Percentiles rank a stretch among this genome's conserved stretches.
Evolutionary conservation across 1,140 invertebrate species (phyloP).

Genomic region (Dryas iulia): DNA sequence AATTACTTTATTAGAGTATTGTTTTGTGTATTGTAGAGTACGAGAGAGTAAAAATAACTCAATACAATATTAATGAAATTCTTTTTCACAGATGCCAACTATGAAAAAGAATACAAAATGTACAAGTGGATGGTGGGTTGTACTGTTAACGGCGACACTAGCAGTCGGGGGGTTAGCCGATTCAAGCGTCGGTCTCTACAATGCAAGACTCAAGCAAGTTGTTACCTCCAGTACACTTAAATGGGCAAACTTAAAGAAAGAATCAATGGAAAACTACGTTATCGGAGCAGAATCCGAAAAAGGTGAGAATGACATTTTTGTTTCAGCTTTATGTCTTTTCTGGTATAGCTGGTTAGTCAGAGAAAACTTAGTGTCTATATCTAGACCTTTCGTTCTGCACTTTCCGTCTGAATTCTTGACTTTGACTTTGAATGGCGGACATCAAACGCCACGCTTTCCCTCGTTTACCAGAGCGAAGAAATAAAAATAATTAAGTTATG

Average conservation of each 20-base stretch:
- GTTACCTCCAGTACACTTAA: slow-evolving; percentile 70
- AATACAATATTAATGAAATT: background rate
- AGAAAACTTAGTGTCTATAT: background rate
- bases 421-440: too few relatives aligned
- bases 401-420: too few relatives aligned
- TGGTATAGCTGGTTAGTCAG: too few relatives aligned
- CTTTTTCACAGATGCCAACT: slow-evolving; percentile 55
- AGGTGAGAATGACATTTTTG: slow-evolving; percentile 40
- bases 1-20: too few relatives aligned
- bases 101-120: slow-evolving; percentile 66
- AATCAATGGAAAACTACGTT: slow-evolving; percentile 65
- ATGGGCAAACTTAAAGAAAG: slow-evolving; percentile 65
- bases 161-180: slow-evolving; percentile 48
- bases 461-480: too few relatives aligned
- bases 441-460: too few relatives aligned
- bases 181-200: slow-evolving; percentile 57
- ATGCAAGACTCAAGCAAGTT: slow-evolving; percentile 62
- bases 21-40: too few relatives aligned
- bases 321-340: background rate
- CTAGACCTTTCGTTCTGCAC: too few relatives aligned
- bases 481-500: too few relatives aligned
- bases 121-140: slow-evolving; percentile 65
- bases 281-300: slow-evolving; percentile 58
- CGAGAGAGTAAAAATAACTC: too few relatives aligned
- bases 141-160: slow-evolving; percentile 55